Conservation (phyloP, 2,113 vertebrate species). For the Trogon melanurus region DNA sequence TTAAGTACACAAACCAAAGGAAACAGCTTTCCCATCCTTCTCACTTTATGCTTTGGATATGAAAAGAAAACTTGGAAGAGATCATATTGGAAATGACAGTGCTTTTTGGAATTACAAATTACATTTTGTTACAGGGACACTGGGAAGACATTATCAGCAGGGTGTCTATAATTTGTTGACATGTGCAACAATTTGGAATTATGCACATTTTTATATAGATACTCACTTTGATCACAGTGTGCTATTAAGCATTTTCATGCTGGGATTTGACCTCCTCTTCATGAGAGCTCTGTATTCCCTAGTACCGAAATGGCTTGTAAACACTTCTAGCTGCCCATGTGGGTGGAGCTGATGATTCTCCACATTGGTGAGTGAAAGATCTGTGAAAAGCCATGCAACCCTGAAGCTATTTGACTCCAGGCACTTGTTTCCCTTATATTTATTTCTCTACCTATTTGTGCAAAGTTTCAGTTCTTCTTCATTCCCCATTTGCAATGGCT, state of each 20-base stretch:
- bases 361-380: neutral
- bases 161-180: slow-evolving; percentile 19
- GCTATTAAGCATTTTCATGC: neutral
- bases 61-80: neutral
- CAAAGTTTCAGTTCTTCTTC: neutral
- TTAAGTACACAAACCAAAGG: neutral
- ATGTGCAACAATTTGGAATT: neutral
- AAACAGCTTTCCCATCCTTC: neutral
- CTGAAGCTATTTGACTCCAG: neutral
- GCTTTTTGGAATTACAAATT: neutral
- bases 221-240: slow-evolving; percentile 16
- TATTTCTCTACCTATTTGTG: neutral
- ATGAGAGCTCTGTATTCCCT: neutral
- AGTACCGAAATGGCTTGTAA: neutral
- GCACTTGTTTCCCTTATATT: neutral
- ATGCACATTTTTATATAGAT: slow-evolving; percentile 26
- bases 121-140: neutral
- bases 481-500: neutral
- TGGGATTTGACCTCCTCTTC: neutral
- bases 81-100: neutral
- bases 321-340: neutral
- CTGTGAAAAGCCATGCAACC: neutral
- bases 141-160: neutral
- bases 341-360: neutral
- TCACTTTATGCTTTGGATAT: neutral